Evolutionary conservation across 2,888 invertebrate species (phyloP), one percentile per base, ranked within the genome.

Genomic region (Agriopis leucophaearia): DNA sequence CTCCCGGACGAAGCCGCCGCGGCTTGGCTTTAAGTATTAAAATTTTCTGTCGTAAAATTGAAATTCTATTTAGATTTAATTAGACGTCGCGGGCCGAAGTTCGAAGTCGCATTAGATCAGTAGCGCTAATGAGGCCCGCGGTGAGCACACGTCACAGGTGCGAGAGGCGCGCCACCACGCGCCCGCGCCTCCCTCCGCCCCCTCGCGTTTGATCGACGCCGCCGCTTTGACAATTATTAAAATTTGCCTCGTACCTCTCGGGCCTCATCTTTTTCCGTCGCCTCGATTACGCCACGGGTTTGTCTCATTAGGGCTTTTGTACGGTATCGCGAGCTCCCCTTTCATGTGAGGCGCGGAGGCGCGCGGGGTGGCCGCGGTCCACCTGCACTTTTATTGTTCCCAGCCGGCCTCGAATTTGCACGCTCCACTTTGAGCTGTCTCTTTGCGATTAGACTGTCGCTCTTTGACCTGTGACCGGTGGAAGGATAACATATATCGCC

Each of bases 151-250:
- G 90, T 89, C 89, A 82, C 90, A 87, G 88, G 89, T 87, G 87
- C 84, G 83, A 80, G 81, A 69, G 80, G 75, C 78, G 74, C 77
- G 78, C 54, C 56, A 10, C 51, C 51, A 3, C 51, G 38, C 58
- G 38, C 45, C 58, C 5, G 15, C 58, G 10, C 50, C 59, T 18
- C 40, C 50, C 48, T 65, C 57, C 78, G 68, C 81, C 82, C 88
- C 87, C 86, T 82, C 83, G 88, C 92, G 91, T 94, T 94, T 94
- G 94, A 94, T 94, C 92, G 93, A 84, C 86, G 91, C 94, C 94
- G 94, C 91, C 93, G 94, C 94, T 94, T 94, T 94, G 94, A 94
- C 94, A 94, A 94, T 94, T 94, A 94, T 94, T 94, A 94, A 94
- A 94, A 94, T 94, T 94, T 91, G 94, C 93, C 93, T 90, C 92